Base-by-base conservation (phyloP, 2,113 vertebrate genomes). In the human (Homo sapiens) region DNA sequence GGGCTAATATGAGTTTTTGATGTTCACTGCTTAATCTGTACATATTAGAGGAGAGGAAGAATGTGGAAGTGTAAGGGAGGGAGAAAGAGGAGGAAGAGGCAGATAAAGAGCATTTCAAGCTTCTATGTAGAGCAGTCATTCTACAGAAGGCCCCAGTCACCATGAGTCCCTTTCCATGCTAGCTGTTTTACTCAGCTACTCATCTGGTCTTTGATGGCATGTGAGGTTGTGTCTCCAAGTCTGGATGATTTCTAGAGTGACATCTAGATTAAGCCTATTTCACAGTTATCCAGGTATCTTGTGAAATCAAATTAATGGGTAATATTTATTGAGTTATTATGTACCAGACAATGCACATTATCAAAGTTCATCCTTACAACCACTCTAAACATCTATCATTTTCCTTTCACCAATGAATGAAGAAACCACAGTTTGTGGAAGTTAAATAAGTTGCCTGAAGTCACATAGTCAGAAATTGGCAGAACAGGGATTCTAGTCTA, bases 1-100 rank as follows among this genome's bases (percentile, higher is more conserved):
- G 16, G 59, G 14, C 35, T 40, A 72, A 6, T 76, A 5, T 59
- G 66, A 6, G 2, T 59, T 35, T 59, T 30, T 8, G 8, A 8
- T 91, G 4, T 86, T 16, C 35, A 90, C 23, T 64, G 1, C 89
- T 97, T 93, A 73, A 89, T 78, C 17, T 81, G 5, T 5, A 43
- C 7, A 43, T 50, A 17, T 38, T 12, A 64, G 25, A 91, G n/a
- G 23, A 50, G 5, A 23, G 27, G 30, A 27, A 30, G 12, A 35
- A 70, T 7, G 14, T 40, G 16, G 22, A 40, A 27, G 14, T 13
- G 80, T 2, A 55, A 76, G 43, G 18, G 32, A 25, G 38, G 8
- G 25, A 43, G 17, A 64, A 30, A 64, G 40, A 50, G 18, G 13
- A 75, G n/a, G 7, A 57, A 5, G 35, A 35, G 17, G 22, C n/a